These are phyloP conservation scores for Hermodice carunculata DNA, from an alignment of 2,888 invertebrate genomes.

Conservation along the genomic window DNA sequence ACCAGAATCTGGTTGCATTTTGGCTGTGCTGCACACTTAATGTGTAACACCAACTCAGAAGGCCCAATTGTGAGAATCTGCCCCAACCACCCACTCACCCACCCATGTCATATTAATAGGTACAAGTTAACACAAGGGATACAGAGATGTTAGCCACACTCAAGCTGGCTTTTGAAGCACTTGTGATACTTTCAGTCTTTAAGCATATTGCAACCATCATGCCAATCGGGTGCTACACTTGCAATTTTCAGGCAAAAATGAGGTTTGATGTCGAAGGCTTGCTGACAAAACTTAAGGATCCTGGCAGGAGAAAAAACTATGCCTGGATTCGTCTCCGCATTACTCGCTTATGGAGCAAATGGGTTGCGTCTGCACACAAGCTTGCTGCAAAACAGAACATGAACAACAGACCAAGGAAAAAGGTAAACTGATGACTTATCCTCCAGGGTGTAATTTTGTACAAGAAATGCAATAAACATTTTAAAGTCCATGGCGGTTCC, in stretches of 20 bases:
- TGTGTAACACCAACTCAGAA: neutral
- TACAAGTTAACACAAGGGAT: too few species aligned
- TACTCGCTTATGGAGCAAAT: slow-evolving; percentile 63
- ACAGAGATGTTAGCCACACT: too few species aligned
- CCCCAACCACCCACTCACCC: too few species aligned
- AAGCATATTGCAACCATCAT: too few species aligned
- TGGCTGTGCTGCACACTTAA: neutral
- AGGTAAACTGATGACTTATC: slow-evolving; percentile 46
- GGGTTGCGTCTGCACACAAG: slow-evolving; percentile 55
- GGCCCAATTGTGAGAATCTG: neutral
- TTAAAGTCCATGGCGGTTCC: too few species aligned
- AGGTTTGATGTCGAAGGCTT: slow-evolving; percentile 55
- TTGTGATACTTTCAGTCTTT: too few species aligned
- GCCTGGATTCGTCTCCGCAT: slow-evolving; percentile 69
- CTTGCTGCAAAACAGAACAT: slow-evolving; percentile 55
- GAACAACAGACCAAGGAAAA: slow-evolving; percentile 50
- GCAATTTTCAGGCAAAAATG: slow-evolving; percentile 57
- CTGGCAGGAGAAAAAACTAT: slow-evolving; percentile 66
- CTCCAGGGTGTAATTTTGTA: too few species aligned
- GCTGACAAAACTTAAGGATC: slow-evolving; percentile 64
- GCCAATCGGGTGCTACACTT: too few species aligned
- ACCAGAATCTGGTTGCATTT: too few species aligned
- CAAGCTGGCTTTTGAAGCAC: too few species aligned
- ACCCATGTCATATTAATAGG: too few species aligned
- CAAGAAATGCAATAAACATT: too few species aligned